Conservation (phyloP, 2,797 vertebrate species). For the Brachyalestes nurse region DNA sequence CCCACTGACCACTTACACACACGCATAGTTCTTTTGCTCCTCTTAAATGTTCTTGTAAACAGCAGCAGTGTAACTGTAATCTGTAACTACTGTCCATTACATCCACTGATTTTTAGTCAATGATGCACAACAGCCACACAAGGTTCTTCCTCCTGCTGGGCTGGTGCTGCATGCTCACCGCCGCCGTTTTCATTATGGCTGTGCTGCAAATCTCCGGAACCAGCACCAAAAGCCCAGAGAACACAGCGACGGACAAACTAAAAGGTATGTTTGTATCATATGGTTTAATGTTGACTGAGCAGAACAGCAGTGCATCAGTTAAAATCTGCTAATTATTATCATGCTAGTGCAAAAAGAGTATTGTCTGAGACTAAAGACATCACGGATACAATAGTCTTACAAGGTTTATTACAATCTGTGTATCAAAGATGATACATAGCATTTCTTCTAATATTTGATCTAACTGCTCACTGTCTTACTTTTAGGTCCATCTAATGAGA, state of each 20-base stretch:
- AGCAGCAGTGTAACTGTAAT: neutral
- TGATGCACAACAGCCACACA: constrained; percentile 52
- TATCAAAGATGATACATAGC: neutral
- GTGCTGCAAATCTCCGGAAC: constrained; percentile 48
- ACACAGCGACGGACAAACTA: neutral
- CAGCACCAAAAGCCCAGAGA: constrained; percentile 45
- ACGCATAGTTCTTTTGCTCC: neutral
- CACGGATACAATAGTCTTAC: neutral
- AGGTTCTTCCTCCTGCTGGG: constrained; percentile 68
- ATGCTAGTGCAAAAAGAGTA: neutral
- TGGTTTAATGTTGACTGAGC: neutral
- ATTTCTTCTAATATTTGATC: neutral
- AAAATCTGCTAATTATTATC: neutral
- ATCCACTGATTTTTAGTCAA: constrained; percentile 49
- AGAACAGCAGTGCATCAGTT: neutral
- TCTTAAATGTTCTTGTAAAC: neutral
- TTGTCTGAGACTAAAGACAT: neutral
- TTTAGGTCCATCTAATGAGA: neutral
- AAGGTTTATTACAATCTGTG: neutral
- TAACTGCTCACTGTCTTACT: neutral
- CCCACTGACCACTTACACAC: neutral
- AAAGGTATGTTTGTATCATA: neutral
- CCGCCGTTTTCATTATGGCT: constrained; percentile 65
- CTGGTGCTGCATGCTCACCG: constrained; percentile 73
- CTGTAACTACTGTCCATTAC: neutral